These are phyloP conservation scores for Plectropomus leopardus DNA, from an alignment of 2,113 vertebrate species.

Conservation along the genomic window DNA sequence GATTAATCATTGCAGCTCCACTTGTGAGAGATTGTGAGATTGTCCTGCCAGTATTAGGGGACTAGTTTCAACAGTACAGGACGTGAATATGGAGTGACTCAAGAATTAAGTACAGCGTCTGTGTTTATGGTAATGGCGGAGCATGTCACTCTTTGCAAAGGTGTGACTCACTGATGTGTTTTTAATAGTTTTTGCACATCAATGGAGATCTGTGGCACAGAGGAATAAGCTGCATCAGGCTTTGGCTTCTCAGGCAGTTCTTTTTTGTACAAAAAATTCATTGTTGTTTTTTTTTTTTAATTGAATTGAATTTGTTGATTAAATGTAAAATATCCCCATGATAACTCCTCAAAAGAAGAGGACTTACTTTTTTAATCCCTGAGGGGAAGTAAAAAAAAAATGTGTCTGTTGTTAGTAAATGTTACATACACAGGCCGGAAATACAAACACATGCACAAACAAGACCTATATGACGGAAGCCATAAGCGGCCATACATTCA, in stretches of 20 bases:
- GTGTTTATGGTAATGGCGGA: neutral
- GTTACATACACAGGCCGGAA: too few species aligned
- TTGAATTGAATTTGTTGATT: too few species aligned
- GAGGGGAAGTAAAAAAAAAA: too few species aligned
- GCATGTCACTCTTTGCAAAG: neutral
- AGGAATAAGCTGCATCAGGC: neutral
- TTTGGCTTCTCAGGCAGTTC: neutral
- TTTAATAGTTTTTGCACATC: neutral
- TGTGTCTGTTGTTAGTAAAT: too few species aligned
- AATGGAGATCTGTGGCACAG: neutral
- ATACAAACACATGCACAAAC: too few species aligned
- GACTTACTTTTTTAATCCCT: too few species aligned
- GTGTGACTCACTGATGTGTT: neutral
- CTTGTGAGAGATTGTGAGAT: neutral
- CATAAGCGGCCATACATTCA: too few species aligned
- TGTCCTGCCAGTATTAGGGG: neutral
- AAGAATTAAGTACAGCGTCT: neutral
- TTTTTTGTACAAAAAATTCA: too few species aligned
- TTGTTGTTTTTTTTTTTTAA: too few species aligned
- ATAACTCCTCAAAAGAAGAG: too few species aligned
- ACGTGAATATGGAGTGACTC: neutral
- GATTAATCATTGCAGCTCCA: too few species aligned
- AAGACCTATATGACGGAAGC: too few species aligned
- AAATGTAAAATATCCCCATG: neutral
- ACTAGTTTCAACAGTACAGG: neutral